A percentile compares a stretch with the other conserved stretches of the same genome.
Evolutionary conservation across 2,113 vertebrate species (phyloP).

Genomic region (Halichoeres trimaculatus): DNA sequence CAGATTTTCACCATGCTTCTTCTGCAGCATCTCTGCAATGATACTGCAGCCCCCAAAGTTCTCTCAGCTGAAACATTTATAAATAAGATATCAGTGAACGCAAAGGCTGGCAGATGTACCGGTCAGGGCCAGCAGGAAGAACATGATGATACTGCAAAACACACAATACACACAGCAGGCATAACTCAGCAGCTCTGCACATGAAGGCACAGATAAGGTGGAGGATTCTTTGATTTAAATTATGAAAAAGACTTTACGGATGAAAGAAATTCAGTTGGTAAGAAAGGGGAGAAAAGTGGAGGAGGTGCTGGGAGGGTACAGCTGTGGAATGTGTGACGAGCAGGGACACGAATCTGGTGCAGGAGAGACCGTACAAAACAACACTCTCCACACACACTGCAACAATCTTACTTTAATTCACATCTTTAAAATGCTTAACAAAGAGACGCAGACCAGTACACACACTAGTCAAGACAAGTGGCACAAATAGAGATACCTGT

Average conservation of each 20-base stretch:
- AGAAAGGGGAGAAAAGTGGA: conserved; percentile 18
- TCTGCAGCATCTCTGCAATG: conserved; percentile 47
- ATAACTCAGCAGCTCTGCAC: not conserved
- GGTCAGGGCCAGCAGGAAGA: conserved; percentile 11
- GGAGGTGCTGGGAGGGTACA: conserved; percentile 51
- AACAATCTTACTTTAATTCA: conserved; percentile 6
- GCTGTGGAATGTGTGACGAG: conserved; percentile 78
- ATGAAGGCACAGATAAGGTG: not conserved
- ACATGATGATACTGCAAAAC: conserved; percentile 25
- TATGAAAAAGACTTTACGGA: conserved; percentile 9
- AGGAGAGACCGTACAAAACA: conserved; percentile 48
- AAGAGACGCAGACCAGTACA: conserved; percentile 8
- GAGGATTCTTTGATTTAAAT: conserved; percentile 16
- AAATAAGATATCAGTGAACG: conserved; percentile 50
- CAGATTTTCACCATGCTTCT: not conserved
- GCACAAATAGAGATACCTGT: conserved; percentile 22
- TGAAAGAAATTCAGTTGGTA: conserved; percentile 20
- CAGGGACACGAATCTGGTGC: conserved; percentile 72
- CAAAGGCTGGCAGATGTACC: conserved; percentile 18
- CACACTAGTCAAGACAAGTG: conserved; percentile 7
- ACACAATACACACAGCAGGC: conserved; percentile 16
- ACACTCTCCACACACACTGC: conserved; percentile 36
- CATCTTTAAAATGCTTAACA: conserved; percentile 11
- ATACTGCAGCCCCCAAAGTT: conserved; percentile 52
- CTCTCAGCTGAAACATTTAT: conserved; percentile 36